Conservation (phyloP, 2,797 vertebrate species). For the Pangasius macronema region DNA sequence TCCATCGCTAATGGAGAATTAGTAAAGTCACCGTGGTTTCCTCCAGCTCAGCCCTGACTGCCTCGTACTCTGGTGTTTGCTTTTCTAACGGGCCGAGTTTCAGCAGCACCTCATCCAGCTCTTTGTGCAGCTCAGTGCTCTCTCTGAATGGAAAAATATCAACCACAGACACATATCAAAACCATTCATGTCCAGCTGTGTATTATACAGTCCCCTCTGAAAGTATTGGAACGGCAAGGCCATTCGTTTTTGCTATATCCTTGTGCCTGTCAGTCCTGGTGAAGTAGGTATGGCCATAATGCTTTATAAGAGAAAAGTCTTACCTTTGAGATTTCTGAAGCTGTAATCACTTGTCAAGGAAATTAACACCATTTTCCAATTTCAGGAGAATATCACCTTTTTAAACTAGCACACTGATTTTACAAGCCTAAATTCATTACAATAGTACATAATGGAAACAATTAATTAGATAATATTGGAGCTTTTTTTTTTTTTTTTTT, state of each 20-base stretch:
- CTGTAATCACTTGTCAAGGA: conserved; percentile 81
- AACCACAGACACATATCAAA: not conserved
- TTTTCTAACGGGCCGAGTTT: conserved; percentile 83
- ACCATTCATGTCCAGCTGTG: not conserved
- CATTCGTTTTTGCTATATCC: not conserved
- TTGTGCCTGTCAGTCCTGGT: not conserved
- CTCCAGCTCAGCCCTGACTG: conserved; percentile 83
- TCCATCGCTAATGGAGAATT: not conserved
- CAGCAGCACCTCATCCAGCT: conserved; percentile 87
- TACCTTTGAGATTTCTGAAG: conserved; percentile 85
- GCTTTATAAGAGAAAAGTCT: conserved; percentile 30
- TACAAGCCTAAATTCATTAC: not conserved
- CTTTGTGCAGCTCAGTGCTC: conserved; percentile 80
- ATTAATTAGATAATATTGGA: not conserved
- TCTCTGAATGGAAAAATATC: conserved; percentile 72
- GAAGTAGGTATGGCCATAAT: too few relatives aligned
- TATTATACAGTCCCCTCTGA: too few relatives aligned
- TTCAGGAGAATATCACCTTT: not conserved
- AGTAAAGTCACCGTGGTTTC: conserved; percentile 81
- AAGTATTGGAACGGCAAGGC: not conserved
- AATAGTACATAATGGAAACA: not conserved
- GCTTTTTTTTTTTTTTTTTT: not conserved
- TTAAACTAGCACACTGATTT: not conserved
- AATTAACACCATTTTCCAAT: conserved; percentile 37
- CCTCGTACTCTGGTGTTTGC: conserved; percentile 80